phyloP scores from a whole-genome alignment of 1,140 invertebrate species.

The Andricus grossulariae region DNA sequence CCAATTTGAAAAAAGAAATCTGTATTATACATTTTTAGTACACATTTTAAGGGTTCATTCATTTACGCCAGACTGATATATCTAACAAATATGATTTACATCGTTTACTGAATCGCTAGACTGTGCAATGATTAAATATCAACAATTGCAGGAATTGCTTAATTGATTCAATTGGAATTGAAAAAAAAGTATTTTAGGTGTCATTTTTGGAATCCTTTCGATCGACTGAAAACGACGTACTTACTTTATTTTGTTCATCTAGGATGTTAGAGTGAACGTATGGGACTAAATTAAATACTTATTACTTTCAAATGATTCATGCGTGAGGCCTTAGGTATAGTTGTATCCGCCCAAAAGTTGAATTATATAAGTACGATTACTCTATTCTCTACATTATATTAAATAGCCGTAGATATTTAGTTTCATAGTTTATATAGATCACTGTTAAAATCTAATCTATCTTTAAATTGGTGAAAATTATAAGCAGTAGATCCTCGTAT shows the following conservation, averaged over 20 bases:
- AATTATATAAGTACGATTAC: constrained; percentile 55
- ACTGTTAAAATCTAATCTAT: constrained; percentile 12
- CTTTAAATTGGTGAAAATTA: constrained; percentile 42
- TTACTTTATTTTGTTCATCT: constrained; percentile 59
- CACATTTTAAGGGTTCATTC: constrained; percentile 26
- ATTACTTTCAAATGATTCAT: constrained; percentile 68
- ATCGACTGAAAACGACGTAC: constrained; percentile 55
- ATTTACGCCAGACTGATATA: constrained; percentile 49
- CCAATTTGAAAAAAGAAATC: constrained; percentile 30
- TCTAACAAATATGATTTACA: constrained; percentile 43
- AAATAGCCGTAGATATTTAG: constrained; percentile 64
- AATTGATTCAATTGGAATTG: constrained; percentile 59
- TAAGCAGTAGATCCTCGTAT: constrained; percentile 43
- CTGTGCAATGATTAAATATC: constrained; percentile 43
- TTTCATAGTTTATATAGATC: constrained; percentile 62
- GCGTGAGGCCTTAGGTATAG: constrained; percentile 76
- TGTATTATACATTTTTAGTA: background rate
- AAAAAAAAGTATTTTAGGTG: constrained; percentile 41
- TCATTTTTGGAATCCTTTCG: constrained; percentile 51
- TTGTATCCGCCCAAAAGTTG: constrained; percentile 74
- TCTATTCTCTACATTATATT: constrained; percentile 60
- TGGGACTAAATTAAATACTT: constrained; percentile 63
- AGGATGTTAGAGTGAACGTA: constrained; percentile 66
- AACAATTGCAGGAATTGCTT: constrained; percentile 50
- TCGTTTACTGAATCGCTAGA: constrained; percentile 51